Base-by-base conservation (phyloP, 1,140 invertebrate genomes). In the Psix sp. region DNA sequence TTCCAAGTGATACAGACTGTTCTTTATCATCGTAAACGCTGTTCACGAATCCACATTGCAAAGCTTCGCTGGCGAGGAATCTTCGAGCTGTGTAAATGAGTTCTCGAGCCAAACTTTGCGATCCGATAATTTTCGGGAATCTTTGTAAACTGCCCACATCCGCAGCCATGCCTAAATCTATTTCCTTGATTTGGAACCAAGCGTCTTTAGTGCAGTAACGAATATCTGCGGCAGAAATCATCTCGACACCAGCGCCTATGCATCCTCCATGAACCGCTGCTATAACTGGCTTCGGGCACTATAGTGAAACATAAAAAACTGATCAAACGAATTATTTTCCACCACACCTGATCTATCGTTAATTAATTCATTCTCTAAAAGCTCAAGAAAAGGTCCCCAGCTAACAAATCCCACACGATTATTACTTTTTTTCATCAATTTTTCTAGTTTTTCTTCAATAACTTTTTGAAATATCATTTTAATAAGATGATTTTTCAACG, bases 101-200 rank as follows among this genome's bases (percentile, higher is more conserved):
- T 84, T 99, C 98, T 33, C 96, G 89, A 0, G 91, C 93, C 38
- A 96, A 88, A 80, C 96, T 97, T 33, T 94, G 91, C 80, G 91
- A 98, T 5, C 96, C 96, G 38, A 98, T 89, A 1, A 96, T 90
- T 89, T 95, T 97, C n/a, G 96, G 97, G 20, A 99, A 86, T 74
- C 97, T 90, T 87, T 99, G 97, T 18, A 99, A 87, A 1, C 94
- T 93, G 16, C 98, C 98, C 26, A 99, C 93, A 89, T 99, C 98
- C 42, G 98, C 96, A 39, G 97, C 95, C 85, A 99, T 89, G 1
- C 96, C 97, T 15, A 94, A 86, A 51, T 91, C 90, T 1, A 93
- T 93, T 89, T 98, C 95, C 85, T 96, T 97, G 5, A 98, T 91
- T 88, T 94, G 92, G 83, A 99, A 99, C 89, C 92, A 97, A 4